phyloP scores from a whole-genome alignment of 2,113 vertebrate genomes.

The Maccullochella peelii region DNA sequence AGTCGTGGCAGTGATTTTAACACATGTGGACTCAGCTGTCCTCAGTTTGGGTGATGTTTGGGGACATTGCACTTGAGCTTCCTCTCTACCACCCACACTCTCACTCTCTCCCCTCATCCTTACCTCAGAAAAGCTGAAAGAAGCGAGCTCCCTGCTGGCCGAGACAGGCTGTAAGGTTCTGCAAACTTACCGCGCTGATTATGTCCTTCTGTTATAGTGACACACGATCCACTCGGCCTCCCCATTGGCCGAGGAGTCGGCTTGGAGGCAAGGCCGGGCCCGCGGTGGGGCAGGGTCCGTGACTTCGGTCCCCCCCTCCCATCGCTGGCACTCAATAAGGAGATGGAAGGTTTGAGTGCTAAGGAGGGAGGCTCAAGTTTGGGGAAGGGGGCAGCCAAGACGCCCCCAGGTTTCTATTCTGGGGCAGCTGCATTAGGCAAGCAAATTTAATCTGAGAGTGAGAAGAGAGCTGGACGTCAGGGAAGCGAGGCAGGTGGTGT shows the following conservation, averaged over 20 bases:
- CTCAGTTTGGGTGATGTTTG: conserved; percentile 37
- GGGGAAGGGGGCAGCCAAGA: conserved; percentile 74
- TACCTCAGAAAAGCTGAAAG: conserved; percentile 89
- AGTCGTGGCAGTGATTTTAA: conserved; percentile 62
- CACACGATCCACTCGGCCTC: conserved; percentile 84
- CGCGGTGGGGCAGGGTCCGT: conserved; percentile 36
- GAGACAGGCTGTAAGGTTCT: conserved; percentile 85
- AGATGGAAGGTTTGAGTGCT: conserved; percentile 79
- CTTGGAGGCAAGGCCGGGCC: conserved; percentile 52
- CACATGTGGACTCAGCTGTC: conserved; percentile 54
- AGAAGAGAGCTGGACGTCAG: conserved; percentile 51
- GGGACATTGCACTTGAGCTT: conserved; percentile 49
- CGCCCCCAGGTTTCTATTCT: conserved; percentile 89
- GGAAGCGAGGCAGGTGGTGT: conserved; percentile 56
- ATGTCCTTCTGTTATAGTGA: conserved; percentile 93
- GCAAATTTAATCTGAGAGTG: conserved; percentile 75
- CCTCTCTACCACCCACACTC: conserved; percentile 37
- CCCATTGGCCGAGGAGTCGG: conserved; percentile 84
- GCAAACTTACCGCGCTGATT: conserved; percentile 82
- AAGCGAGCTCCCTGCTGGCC: conserved; percentile 86
- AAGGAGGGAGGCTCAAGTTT: conserved; percentile 81
- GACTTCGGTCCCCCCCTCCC: conserved; percentile 76
- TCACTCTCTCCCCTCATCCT: conserved; percentile 70
- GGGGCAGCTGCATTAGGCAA: conserved; percentile 80
- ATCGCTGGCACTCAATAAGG: conserved; percentile 85